Conservation (phyloP, 2,797 vertebrate genomes). For the Urocyon cinereoargenteus region DNA sequence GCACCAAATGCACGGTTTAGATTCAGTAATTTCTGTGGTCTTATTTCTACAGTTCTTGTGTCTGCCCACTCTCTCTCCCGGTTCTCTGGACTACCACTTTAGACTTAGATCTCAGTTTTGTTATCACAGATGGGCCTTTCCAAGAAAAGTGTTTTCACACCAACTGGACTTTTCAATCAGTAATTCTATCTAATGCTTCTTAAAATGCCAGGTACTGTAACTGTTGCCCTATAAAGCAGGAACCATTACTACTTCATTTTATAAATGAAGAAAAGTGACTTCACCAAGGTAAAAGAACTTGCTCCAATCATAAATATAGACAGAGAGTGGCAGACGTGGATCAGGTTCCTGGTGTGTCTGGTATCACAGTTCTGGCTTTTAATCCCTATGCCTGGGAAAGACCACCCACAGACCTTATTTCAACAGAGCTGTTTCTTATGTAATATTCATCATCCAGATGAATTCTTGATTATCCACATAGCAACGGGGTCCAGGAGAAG, state of each 20-base stretch:
- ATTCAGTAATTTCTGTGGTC: background rate
- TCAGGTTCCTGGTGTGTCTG: background rate
- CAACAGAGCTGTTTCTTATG: background rate
- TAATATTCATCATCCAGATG: background rate
- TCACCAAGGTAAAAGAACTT: background rate
- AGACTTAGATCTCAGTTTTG: background rate
- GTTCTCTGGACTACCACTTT: background rate
- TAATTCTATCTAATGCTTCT: background rate
- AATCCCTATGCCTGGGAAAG: background rate
- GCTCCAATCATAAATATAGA: background rate
- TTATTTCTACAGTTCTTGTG: background rate
- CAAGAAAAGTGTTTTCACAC: constrained; percentile 44
- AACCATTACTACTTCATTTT: background rate
- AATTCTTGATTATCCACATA: background rate
- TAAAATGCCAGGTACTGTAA: background rate
- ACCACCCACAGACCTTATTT: background rate
- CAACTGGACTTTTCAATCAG: background rate
- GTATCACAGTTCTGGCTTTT: background rate
- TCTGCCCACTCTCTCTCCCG: too few relatives aligned
- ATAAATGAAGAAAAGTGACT: background rate
- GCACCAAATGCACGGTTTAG: background rate
- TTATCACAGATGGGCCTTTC: background rate
- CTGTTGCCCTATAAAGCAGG: background rate
- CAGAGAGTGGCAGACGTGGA: background rate
- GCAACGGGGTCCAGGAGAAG: background rate